phyloP scores from a whole-genome alignment of 1,140 invertebrate species.

The Bombus confusus region DNA sequence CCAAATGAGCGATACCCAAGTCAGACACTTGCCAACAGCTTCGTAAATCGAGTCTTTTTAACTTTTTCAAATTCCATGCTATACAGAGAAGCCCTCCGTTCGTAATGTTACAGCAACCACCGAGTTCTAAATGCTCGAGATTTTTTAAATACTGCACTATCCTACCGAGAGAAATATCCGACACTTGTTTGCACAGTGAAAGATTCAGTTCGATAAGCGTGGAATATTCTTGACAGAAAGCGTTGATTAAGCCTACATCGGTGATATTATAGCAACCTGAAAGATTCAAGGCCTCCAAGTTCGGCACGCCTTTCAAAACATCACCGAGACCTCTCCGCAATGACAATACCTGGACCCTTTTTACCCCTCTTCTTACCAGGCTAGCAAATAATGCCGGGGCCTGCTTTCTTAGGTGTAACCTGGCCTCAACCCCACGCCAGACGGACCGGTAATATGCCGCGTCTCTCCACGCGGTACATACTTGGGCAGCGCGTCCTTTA shows the following conservation, averaged over 20 bases:
- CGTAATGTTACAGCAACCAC: constrained; percentile 95
- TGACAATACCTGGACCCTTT: constrained; percentile 94
- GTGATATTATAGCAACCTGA: constrained; percentile 97
- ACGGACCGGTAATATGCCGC: constrained; percentile 95
- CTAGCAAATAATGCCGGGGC: constrained; percentile 93
- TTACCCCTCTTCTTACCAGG: constrained; percentile 93
- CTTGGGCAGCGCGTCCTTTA: constrained; percentile 94
- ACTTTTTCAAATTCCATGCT: constrained; percentile 92
- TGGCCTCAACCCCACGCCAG: constrained; percentile 96
- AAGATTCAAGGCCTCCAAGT: constrained; percentile 93
- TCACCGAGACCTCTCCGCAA: constrained; percentile 92
- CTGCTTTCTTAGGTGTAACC: constrained; percentile 92
- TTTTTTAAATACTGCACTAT: constrained; percentile 94
- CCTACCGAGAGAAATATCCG: constrained; percentile 90
- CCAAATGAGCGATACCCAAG: constrained; percentile 92
- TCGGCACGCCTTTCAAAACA: constrained; percentile 92
- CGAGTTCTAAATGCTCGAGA: constrained; percentile 92
- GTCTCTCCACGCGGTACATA: constrained; percentile 94
- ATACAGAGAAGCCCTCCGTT: constrained; percentile 93
- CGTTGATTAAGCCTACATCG: constrained; percentile 90
- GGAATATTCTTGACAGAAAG: constrained; percentile 88
- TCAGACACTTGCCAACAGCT: constrained; percentile 97
- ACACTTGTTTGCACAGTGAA: constrained; percentile 96
- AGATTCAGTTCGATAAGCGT: constrained; percentile 92
- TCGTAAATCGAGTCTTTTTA: constrained; percentile 92